Evolutionary conservation across 1,140 invertebrate species (phyloP).

Genomic region (Ips typographus): DNA sequence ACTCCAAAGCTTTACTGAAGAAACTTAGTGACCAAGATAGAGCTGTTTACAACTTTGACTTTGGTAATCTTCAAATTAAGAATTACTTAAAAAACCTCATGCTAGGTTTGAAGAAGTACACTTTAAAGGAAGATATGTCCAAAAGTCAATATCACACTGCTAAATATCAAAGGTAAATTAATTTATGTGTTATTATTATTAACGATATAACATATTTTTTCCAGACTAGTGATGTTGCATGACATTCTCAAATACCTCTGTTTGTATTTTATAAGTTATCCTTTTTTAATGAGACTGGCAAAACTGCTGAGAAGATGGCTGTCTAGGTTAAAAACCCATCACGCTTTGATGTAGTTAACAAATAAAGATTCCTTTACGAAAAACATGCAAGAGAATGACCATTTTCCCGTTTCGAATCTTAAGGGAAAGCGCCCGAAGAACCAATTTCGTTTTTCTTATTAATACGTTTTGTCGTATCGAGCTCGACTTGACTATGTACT

Average conservation of each 20-base stretch:
- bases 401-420: too few species aligned
- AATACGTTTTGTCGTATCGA: too few species aligned
- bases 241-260: conserved; percentile 19
- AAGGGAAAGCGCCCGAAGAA: too few species aligned
- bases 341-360: too few species aligned
- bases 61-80: conserved; percentile 26
- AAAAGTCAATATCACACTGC: conserved; percentile 29
- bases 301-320: too few species aligned
- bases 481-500: too few species aligned
- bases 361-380: too few species aligned
- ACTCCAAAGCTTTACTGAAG: conserved; percentile 29
- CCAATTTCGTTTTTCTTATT: too few species aligned
- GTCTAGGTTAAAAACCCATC: too few species aligned
- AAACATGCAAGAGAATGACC: too few species aligned
- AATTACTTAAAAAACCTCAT: conserved; percentile 32
- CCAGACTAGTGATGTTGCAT: conserved; percentile 20
- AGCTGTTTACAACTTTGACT: conserved; percentile 34
- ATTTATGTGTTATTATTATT: too few species aligned
- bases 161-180: conserved; percentile 32
- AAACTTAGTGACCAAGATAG: conserved; percentile 25
- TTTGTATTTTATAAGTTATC: conserved; percentile 7
- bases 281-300: too few species aligned
- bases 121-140: conserved; percentile 38
- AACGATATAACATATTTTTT: neutral
- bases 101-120: conserved; percentile 36